A percentile compares a stretch with the other conserved stretches of the same genome.
These are phyloP conservation scores for Holothuria scabra DNA, from an alignment of 53 echinoderm and acorn worm species.

Conservation along the genomic window DNA sequence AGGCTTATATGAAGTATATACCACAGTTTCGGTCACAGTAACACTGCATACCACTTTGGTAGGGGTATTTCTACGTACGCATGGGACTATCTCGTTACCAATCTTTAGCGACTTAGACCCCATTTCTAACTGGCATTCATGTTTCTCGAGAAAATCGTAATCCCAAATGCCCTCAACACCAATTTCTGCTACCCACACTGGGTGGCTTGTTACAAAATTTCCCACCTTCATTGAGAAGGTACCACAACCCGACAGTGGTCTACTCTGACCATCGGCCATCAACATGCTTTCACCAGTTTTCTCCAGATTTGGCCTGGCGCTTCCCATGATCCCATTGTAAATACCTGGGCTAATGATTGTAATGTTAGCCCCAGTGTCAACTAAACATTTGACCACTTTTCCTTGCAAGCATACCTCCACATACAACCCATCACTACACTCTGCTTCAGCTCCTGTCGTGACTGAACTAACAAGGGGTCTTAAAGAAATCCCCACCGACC, in stretches of 20 bases:
- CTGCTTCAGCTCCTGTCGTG: too few relatives aligned
- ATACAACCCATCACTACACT: too few relatives aligned
- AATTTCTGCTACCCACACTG: slow-evolving; percentile 3
- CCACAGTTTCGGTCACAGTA: not conserved
- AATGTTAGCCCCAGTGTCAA: too few relatives aligned
- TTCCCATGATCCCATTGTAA: not conserved
- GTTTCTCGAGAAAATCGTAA: not conserved
- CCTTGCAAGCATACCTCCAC: too few relatives aligned
- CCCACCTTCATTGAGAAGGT: too few relatives aligned
- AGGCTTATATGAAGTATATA: too few relatives aligned
- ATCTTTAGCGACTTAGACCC: not conserved
- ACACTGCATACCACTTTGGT: not conserved
- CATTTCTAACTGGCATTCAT: not conserved
- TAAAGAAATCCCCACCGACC: not conserved
- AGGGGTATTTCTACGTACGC: not conserved
- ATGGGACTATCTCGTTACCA: not conserved
- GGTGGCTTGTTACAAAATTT: too few relatives aligned
- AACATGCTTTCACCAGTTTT: not conserved
- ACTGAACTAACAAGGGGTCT: not conserved
- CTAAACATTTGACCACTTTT: not conserved
- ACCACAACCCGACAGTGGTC: slow-evolving; percentile 8
- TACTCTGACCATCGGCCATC: slow-evolving; percentile 6
- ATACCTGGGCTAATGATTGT: not conserved
- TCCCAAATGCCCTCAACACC: not conserved
- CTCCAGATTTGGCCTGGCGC: not conserved